Base-by-base conservation (phyloP, 2,888 invertebrate species). In the Drosophila fungiperda region DNA sequence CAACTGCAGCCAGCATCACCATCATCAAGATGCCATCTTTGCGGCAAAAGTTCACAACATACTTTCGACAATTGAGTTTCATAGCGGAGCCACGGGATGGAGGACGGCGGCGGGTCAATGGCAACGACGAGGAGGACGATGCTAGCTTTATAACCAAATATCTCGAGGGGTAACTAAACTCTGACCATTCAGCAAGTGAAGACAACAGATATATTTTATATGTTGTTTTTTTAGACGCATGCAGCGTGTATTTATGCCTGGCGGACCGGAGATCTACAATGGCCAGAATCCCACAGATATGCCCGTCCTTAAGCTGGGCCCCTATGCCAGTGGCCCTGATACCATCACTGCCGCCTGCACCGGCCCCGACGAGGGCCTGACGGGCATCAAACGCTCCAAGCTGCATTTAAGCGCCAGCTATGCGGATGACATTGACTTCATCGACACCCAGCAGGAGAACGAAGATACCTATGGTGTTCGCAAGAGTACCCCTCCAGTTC, bases 361-460 rank as follows among this genome's bases (percentile, higher is more conserved):
- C 0, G 98, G 98, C 11, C 98, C 98, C 0, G 96, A 96, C 83
- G 96, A 95, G 68, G 98, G 98, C 1, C 94, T 98, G 5, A 96
- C 96, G 1, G 95, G 96, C 55, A 96, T 97, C 32, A 95, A 95
- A 91, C 93, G 95, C 55, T 94, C 94, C 57, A 95, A 95, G 85
- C 94, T 95, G 78, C 95, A 96, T 92, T 94, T 96, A 73, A 95
- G 95, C 66, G 94, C 95, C 53, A 96, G 96, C 86, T 94, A 95
- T 35, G 93, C 93, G 12, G 93, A 93, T 60, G 96, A 96, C 87
- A 96, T 96, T 59, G 96, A 96, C 92, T 96, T 95, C 83, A 96
- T 96, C 76, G 96, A 96, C 87, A 95, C 94, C 3, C 92, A 93
- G 65, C 93, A 93, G 55, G 93, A 93, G 63, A 91, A 91, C 65